Evolutionary conservation across 2,113 vertebrate genomes (phyloP).

Genomic region (Campylorhamphus procurvoides): DNA sequence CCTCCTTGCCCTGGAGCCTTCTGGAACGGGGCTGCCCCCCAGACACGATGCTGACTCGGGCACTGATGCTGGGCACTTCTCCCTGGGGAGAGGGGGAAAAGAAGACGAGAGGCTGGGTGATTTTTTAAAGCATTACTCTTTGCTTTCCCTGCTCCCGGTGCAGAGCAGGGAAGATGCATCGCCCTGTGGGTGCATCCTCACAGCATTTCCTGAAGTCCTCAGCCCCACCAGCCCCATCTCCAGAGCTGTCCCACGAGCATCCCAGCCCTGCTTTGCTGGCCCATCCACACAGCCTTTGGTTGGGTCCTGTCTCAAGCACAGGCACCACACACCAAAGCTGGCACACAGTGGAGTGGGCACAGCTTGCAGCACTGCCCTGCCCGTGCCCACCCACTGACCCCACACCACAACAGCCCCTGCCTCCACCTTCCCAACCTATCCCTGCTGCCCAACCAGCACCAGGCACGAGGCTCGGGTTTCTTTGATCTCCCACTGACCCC

Average conservation of each 20-base stretch:
- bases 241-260: background rate
- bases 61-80: background rate
- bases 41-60: accelerated
- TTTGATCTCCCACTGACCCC: accelerated
- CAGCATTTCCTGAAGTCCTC: background rate
- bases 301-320: accelerated
- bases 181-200: background rate
- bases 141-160: background rate
- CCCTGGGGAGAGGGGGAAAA: background rate
- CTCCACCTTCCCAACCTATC: background rate
- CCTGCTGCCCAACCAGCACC: background rate
- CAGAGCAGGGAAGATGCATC: background rate
- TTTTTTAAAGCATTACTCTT: background rate
- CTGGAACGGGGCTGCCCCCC: background rate
- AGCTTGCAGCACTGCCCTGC: too few species aligned
- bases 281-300: background rate
- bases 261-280: background rate
- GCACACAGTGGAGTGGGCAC: accelerated
- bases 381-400: background rate
- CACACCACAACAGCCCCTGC: background rate
- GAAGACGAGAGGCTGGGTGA: background rate
- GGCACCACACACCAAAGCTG: too few species aligned
- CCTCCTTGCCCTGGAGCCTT: background rate
- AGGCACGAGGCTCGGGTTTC: accelerated
- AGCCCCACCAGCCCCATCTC: background rate